Evolutionary conservation across 1,140 invertebrate genomes (phyloP), one percentile per base, ranked within the genome.

Genomic region (Ditylenchus dipsaci): DNA sequence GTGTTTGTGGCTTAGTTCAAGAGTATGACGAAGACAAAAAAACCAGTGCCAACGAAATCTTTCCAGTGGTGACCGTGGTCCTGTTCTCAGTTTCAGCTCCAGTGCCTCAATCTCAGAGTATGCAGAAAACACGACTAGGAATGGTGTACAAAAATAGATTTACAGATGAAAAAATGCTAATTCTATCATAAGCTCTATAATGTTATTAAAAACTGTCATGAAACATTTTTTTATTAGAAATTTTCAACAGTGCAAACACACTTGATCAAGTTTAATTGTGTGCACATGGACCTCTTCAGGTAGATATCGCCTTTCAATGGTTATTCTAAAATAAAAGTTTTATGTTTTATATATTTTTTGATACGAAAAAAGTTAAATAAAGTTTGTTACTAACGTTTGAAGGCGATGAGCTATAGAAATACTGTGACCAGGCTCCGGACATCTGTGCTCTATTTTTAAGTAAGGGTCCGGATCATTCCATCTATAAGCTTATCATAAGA

Each of bases 391-490:
- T 45, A 45, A 72, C 71, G 68, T 63, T 68, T 68, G 68, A 15
- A 27, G n/a, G 21, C 71, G 38, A 38, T 45, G 38, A 21, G 71
- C 45, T 17, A 72, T 72, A 11, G 45, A 56, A 13, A 72, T 75
- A 8, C 62, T 58, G 45, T 72, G 71, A 1, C 71, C 71, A 9
- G 72, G 72, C 13, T 73, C 43, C 0, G 72, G 72, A 57, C 72
- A 74, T 53, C 74, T 49, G 58, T 74, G 72, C 11, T 67, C 38
- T n/a, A 74, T 27, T 17, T 47, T n/a, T n/a, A 74, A 21, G 53
- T 64, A 74, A 8, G 72, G 72, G 67, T 74, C 72, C n/a, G 72
- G 72, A n/a, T 74, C 72, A 53, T 74, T 74, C 72, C 72, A 74
- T 15, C 42, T 65, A 21, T 5, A 61, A 30, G 15, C 15, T 21